Base-by-base conservation (phyloP, 1,140 invertebrate species). In the Hormaphis cornu region DNA sequence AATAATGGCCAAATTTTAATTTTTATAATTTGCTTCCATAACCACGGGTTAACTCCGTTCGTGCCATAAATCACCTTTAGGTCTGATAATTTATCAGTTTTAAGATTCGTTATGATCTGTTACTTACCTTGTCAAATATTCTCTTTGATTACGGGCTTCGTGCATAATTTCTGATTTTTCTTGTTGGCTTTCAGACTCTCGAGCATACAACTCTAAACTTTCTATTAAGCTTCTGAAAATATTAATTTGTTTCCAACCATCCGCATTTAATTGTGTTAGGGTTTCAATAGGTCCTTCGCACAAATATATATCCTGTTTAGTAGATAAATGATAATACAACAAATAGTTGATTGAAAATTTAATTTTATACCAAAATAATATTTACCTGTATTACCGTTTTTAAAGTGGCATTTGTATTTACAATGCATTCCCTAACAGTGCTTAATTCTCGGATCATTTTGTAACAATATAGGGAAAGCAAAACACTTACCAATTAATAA, bases 301-400 rank as follows among this genome's bases (percentile, higher is more conserved):
- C 74, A 81, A 79, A 72, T 85, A 77, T 72, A 87, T 86, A 73
- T 88, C 87, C 86, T 88, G 73, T 1, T 24, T 24, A 30, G 8
- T 14, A 58, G 53, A 70, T 20, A 72, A 73, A n/a, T n/a, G n/a
- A n/a, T n/a, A 24, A 58, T 58, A 9, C 16, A 56, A 24, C 7
- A 0, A 5, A 0, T 26, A 16, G 10, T 12, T 10, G 26, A 0
- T 61, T 22, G 0, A 63, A 46, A 30, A 74, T 54, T 37, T 48
- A 46, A 44, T 71, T 46, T 26, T 69, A 18, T 46, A 22, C 66
- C 16, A 35, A 24, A 54, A 48, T 71, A 71, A 0, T 24, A 12
- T 16, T 81, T 81, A 89, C 89, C 80, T 90, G 88, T 74, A 89
- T 89, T 50, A 89, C 81, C 42, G 88, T 87, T 76, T 87, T 89